Evolutionary conservation across 2,113 vertebrate genomes (phyloP), one percentile per base, ranked within the genome.

Genomic region (Proterorhinus semilunaris): DNA sequence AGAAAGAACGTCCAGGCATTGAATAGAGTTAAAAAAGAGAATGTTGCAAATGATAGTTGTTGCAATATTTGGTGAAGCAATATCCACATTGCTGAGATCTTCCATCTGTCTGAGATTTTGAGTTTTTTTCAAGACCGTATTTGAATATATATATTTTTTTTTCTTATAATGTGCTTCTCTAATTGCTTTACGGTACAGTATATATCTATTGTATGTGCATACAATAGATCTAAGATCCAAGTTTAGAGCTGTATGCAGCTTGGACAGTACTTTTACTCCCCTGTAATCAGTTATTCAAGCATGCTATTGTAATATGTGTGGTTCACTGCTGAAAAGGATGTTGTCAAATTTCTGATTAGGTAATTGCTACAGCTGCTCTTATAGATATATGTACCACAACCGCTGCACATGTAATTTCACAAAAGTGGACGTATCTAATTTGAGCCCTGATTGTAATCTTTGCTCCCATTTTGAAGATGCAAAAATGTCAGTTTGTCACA

Each of bases 301-400:
- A 61, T 61, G 58, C 44, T 61, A 61, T 61, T 61, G 9, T 61
- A n/a, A 61, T 13, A 15, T 11, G 6, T 16, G 42, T 15, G 13
- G 1, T 61, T 61, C 58, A 61, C 58, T 6, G 36, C 42, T 44
- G 8, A 61, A 61, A 16, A 4, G 2, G 47, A 47, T 63, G 45
- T 48, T 36, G 4, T 36, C 2, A 16, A 11, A 46, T 45, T 9
- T 50, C 46, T 69, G 59, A 63, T 13, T 16, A 55, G 52, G 17
- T 48, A 13, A 62, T 16, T 73, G 43, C 50, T 63, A 43, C 48
- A 51, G 50, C 55, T 68, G 12, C 64, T 66, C 44, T 65, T 46
- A 44, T 45, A 0, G 0, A 9, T n/a, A 5, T 2, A 3, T 5
- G 4, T 61, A 15, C 9, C 66, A 71, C 44, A 49, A 48, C 59